Conservation (phyloP, 2,113 vertebrate genomes). For the Pangasianodon hypophthalmus region DNA sequence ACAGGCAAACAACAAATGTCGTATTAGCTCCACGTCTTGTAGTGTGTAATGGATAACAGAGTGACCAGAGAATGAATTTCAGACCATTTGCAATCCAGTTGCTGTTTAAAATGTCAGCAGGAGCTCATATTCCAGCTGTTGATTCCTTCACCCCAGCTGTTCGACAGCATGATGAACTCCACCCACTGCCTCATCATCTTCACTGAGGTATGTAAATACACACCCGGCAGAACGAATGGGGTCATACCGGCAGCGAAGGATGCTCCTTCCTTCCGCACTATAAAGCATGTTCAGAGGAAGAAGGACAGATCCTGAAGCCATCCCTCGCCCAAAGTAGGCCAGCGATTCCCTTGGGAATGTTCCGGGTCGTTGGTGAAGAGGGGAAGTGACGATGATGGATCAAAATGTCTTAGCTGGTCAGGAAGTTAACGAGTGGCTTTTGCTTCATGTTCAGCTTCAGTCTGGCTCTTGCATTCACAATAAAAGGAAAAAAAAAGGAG, state of each 20-base stretch:
- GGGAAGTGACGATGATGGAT: conserved; percentile 34
- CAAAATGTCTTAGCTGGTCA: conserved; percentile 19
- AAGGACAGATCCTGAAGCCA: conserved; percentile 5
- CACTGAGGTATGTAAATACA: conserved; percentile 68
- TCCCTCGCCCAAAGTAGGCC: conserved; percentile 22
- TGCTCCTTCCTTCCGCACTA: conserved; percentile 31
- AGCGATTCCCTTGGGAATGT: not conserved
- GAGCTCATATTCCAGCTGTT: not conserved
- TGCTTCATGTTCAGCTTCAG: not conserved
- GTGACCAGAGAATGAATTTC: not conserved
- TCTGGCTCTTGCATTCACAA: not conserved
- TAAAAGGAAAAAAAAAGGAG: not conserved
- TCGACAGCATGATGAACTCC: not conserved
- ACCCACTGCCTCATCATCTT: not conserved
- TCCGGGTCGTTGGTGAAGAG: not conserved
- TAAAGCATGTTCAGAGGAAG: not conserved
- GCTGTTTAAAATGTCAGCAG: not conserved
- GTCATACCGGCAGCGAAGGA: conserved; percentile 39
- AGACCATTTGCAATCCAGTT: not conserved
- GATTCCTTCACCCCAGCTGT: not conserved
- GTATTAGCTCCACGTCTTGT: not conserved
- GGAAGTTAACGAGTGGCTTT: conserved; percentile 35
- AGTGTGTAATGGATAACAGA: not conserved
- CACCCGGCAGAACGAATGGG: conserved; percentile 55
- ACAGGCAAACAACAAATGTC: not conserved